phyloP scores from a whole-genome alignment of 2,113 vertebrate species.

The Fukomys damarensis region DNA sequence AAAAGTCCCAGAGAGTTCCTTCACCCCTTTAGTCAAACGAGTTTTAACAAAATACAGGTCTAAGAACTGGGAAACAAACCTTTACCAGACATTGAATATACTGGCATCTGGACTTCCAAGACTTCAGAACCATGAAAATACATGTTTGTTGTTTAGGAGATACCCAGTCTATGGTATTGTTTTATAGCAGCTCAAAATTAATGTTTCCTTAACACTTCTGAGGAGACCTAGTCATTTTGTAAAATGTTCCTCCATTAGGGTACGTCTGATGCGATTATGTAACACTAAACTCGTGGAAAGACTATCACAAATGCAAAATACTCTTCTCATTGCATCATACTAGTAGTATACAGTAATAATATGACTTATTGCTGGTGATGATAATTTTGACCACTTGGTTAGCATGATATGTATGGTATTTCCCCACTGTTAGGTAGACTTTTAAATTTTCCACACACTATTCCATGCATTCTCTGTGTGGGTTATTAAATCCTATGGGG shows the following conservation, averaged over 20 bases:
- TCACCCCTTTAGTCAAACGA: neutral
- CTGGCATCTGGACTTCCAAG: neutral
- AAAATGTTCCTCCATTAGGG: neutral
- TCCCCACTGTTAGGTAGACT: neutral
- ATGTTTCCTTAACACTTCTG: neutral
- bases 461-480: neutral
- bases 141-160: neutral
- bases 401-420: neutral
- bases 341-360: neutral
- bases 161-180: neutral
- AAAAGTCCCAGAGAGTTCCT: neutral
- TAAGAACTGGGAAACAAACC: neutral
- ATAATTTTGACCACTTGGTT: neutral
- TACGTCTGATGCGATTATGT: neutral
- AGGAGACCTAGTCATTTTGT: neutral
- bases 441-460: neutral
- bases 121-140: neutral
- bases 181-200: neutral
- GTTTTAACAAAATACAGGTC: neutral
- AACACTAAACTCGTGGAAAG: neutral
- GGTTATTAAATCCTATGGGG: neutral
- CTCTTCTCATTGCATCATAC: neutral
- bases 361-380: neutral
- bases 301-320: neutral
- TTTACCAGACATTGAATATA: neutral